Percentiles rank a stretch among this genome's conserved stretches.
Conservation (phyloP, 2,888 invertebrate species). For the Dicranocentrus wangi region DNA sequence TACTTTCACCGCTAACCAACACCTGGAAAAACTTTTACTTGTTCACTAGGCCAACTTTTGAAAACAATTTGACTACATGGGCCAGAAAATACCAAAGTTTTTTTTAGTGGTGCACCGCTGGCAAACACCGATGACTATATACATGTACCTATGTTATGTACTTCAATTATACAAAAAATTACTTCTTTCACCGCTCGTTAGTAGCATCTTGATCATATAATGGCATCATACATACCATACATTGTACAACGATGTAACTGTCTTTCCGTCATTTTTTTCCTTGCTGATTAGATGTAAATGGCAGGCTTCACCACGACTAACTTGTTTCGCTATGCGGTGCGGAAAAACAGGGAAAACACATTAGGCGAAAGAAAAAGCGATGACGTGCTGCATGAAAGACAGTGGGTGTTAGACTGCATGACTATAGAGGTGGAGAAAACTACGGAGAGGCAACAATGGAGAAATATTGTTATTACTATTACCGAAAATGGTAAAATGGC, state of each 20-base stretch:
- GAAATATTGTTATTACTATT: not conserved
- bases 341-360: conserved; percentile 22
- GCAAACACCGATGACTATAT: not conserved
- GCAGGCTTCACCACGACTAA: not conserved
- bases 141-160: not conserved
- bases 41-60: not conserved
- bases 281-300: conserved; percentile 4
- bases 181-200: conserved; percentile 4
- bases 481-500: not conserved
- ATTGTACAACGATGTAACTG: not conserved
- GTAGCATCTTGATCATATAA: no score
- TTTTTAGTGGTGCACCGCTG: not conserved
- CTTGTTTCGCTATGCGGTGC: not conserved
- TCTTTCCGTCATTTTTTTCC: not conserved
- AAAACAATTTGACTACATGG: not conserved
- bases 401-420: conserved; percentile 11
- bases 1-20: not conserved
- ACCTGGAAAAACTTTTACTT: not conserved
- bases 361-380: not conserved
- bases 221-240: no score
- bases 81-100: not conserved
- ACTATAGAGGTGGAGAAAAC: not conserved
- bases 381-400: not conserved
- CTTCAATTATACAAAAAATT: conserved; percentile 1
- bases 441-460: not conserved